Evolutionary conservation across 2,113 vertebrate genomes (phyloP), one percentile per base, ranked within the genome.

Genomic region (Fregetta grallaria): DNA sequence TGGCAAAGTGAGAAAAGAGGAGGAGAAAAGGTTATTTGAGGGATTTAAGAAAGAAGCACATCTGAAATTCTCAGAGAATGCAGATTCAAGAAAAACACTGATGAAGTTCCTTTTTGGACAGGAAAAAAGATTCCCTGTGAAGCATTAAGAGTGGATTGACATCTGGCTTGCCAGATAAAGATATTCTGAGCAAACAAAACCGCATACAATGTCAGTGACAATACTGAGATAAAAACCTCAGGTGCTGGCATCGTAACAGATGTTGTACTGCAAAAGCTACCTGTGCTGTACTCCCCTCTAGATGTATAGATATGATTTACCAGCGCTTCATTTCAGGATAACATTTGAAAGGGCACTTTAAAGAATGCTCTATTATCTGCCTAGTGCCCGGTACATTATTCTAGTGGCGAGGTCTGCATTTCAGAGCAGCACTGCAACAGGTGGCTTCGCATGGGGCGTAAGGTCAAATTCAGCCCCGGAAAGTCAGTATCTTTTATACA

Each of bases 101-200:
- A 94, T 90, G 92, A 94, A 93, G 38, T 80, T 91, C 78, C 61
- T 92, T 97, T 94, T 38, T 80, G 85, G 90, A 94, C 78, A 88
- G 34, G 30, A 66, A 85, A 66, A 94, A 74, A 83, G 85, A 77
- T 92, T 95, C 56, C 75, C 72, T 52, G 61, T 13, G 44, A 95
- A 94, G 94, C 87, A 86, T 74, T 88, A 93, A 56, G 67, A 90
- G 63, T 45, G 50, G 94, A 92, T 32, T 96, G 92, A 90, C 16
- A 23, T 86, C 92, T 96, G 96, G 78, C 61, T 95, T 65, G 65
- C 72, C 56, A 90, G 96, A 95, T 96, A 93, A 97, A 95, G 86
- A 86, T 68, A 92, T 40, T 96, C 78, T 29, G 52, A 88, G 88
- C 92, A 93, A 96, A 94, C 44, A 95, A 93, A 95, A 30, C 88